Conservation (phyloP, 2,888 invertebrate species). For the Neocrepidodera transversa region DNA sequence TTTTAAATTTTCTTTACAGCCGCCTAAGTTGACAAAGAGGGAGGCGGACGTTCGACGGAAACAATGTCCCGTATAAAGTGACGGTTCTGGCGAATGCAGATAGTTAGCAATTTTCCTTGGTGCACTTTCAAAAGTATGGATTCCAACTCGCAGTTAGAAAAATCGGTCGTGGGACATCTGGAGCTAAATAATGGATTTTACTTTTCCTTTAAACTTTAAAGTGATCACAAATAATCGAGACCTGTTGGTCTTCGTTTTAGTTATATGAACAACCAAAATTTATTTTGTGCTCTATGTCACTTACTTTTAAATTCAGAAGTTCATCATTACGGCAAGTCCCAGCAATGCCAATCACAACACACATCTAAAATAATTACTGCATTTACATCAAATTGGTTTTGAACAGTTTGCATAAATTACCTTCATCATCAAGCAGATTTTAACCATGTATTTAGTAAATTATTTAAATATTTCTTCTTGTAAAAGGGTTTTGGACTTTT, state of each 20-base stretch:
- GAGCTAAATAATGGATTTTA: not conserved
- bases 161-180: not conserved
- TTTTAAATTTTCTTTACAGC: too few species aligned
- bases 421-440: too few species aligned
- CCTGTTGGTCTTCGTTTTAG: constrained; percentile 25
- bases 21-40: not conserved
- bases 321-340: constrained; percentile 31
- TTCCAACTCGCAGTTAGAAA: not conserved
- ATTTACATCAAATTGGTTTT: too few species aligned
- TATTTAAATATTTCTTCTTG: too few species aligned
- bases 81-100: not conserved
- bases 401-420: too few species aligned
- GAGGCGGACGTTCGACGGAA: too few species aligned
- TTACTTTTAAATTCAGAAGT: constrained; percentile 31
- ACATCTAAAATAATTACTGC: too few species aligned
- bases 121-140: not conserved
- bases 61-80: not conserved
- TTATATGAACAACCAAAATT: constrained; percentile 32
- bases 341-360: constrained; percentile 14
- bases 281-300: constrained; percentile 33
- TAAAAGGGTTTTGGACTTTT: too few species aligned
- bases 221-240: constrained; percentile 16
- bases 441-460: too few species aligned
- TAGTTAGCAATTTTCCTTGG: not conserved
- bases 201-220: not conserved